Evolutionary conservation across 2,888 invertebrate genomes (phyloP), one percentile per base, ranked within the genome.

Genomic region (Adineta ricciae): DNA sequence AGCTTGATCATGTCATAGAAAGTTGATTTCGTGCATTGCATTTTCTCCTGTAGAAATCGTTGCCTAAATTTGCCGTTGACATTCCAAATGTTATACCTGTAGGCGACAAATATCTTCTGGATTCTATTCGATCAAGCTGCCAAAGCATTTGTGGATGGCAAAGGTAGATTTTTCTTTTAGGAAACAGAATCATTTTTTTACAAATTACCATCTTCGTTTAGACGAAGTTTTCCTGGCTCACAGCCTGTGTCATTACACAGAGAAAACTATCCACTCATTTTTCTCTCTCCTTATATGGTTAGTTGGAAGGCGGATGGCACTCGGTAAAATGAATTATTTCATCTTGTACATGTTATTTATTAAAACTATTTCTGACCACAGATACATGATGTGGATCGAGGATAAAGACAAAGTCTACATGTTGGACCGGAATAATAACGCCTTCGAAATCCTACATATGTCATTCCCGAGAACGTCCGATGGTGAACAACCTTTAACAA

Each of bases 251-350:
- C 97, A 0, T 96, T 99, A 96, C 95, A 95, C 89, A 91, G 92
- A 1, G 89, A 92, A 0, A 99, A 99, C 90, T 92, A 99, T 83
- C 90, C 91, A 84, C 92, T 94, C 21, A 91, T 99, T 7, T 92
- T 93, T 50, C 91, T 93, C 87, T 95, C 95, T 89, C 95, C 95
- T 0, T 99, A 99, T 89, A 93, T 94, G 89, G 97, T 99, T 1
- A 98, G 97, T 2, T 99, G 99, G 99, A 99, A 99, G 90, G 99
- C 99, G 19, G 99, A 99, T 91, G 99, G 99, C 54, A 95, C 94
- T 50, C 93, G 96, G 94, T 95, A 89, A 89, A 64, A 50, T 32
- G 46, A 36, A 27, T 38, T 19, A 32, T 11, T 5, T n/a, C 27
- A 86, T 87, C 36, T 82, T 49, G n/a, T 54, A 52, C 27, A 21